Evolutionary conservation across 2,797 vertebrate species (phyloP).

Genomic region (Nothura maculosa): DNA sequence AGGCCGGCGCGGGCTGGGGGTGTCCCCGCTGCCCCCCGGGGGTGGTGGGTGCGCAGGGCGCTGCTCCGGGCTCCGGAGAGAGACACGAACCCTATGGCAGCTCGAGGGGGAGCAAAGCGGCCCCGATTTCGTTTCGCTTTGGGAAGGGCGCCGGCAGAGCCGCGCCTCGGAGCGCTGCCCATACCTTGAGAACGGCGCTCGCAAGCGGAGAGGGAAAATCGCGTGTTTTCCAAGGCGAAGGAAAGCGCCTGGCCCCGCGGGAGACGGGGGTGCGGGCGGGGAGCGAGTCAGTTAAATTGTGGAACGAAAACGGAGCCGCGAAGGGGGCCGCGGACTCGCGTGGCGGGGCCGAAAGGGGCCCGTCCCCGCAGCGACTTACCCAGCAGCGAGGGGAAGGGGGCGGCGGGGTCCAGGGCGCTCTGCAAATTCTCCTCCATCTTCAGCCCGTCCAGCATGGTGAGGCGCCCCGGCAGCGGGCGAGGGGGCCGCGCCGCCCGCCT

Average conservation of each 20-base stretch:
- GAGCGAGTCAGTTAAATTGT: not conserved
- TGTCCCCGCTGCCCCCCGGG: not conserved
- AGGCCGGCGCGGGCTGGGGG: not conserved
- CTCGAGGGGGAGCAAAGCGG: not conserved
- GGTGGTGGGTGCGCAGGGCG: not conserved
- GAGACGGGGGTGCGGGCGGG: not conserved
- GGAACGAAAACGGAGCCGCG: not conserved
- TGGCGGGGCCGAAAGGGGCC: not conserved
- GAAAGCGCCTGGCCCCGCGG: not conserved
- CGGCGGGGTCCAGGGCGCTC: slow-evolving; percentile 72
- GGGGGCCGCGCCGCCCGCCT: slow-evolving; percentile 1
- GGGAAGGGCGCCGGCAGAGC: not conserved
- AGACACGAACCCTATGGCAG: not conserved
- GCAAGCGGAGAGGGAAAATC: not conserved
- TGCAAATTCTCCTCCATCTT: slow-evolving; percentile 85
- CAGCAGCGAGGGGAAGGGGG: slow-evolving; percentile 79
- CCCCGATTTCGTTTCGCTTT: slow-evolving; percentile 52
- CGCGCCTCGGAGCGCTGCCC: not conserved
- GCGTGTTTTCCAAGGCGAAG: not conserved
- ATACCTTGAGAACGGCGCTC: not conserved
- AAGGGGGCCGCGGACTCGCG: no score
- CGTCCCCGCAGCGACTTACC: slow-evolving; percentile 75
- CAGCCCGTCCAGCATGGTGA: slow-evolving; percentile 81
- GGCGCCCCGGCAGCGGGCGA: slow-evolving; percentile 49
- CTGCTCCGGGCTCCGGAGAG: not conserved